A percentile compares a stretch with the other conserved stretches of the same genome.
These are phyloP conservation scores for Microcebus lehilahytsara DNA, from an alignment of 2,113 vertebrate species.

Conservation along the genomic window DNA sequence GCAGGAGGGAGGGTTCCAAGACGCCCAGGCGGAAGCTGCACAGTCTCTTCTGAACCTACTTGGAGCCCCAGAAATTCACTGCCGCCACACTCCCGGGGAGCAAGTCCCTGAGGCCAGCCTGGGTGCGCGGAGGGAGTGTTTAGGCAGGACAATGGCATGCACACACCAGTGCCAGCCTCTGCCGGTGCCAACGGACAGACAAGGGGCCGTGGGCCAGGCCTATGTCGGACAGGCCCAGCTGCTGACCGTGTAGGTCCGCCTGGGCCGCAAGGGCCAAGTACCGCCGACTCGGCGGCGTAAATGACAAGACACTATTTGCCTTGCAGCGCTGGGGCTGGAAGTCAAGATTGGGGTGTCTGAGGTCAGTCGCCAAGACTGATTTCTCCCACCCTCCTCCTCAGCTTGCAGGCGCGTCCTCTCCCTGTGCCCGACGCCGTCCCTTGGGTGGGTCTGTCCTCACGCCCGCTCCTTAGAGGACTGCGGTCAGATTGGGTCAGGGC, in stretches of 20 bases:
- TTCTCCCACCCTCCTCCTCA: background rate
- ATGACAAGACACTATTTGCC: rapidly evolving
- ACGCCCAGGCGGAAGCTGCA: rapidly evolving
- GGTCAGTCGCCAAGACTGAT: background rate
- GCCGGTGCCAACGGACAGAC: rapidly evolving
- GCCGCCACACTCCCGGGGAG: background rate
- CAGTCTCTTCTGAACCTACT: background rate
- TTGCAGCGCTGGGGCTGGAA: rapidly evolving
- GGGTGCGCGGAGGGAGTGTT: rapidly evolving
- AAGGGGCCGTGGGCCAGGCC: background rate
- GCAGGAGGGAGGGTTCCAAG: rapidly evolving
- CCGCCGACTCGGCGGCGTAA: too few relatives aligned
- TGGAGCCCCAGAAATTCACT: too few relatives aligned
- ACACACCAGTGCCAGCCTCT: rapidly evolving
- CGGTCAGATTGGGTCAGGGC: background rate
- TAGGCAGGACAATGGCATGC: rapidly evolving
- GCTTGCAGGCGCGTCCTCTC: rapidly evolving
- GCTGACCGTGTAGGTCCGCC: rapidly evolving
- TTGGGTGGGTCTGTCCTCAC: background rate
- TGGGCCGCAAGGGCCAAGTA: rapidly evolving
- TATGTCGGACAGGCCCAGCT: background rate
- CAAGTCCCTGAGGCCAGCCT: background rate
- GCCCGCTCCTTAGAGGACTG: rapidly evolving
- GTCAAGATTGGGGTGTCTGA: too few relatives aligned
- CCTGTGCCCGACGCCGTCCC: rapidly evolving